Evolutionary conservation across 1,140 invertebrate genomes (phyloP), one percentile per base, ranked within the genome.

Genomic region (Polypedilum pembai): DNA sequence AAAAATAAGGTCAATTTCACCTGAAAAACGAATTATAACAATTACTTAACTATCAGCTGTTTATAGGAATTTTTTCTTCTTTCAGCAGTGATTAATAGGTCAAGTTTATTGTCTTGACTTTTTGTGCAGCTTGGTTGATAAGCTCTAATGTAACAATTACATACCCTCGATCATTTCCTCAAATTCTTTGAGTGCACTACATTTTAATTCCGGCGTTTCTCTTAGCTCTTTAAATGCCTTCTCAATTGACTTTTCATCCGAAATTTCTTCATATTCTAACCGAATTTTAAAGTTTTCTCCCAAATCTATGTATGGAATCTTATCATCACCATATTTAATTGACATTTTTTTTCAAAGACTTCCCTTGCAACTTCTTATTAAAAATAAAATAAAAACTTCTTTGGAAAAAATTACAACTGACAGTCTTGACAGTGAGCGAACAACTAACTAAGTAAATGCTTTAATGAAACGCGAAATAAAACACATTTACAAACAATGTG

Each of bases 141-240:
- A 4, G n/a, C 45, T 56, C n/a, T n/a, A 12, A 8, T 56, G 45
- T 17, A 20, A 63, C 7, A 10, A 12, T 69, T 18, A 73, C 78
- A 77, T 10, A 86, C 88, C 85, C 82, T 85, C 84, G 17, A 90
- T 79, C 20, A 89, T 80, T 77, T 87, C 84, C 73, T 84, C 83
- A 0, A 92, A 80, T 33, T 86, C 85, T 75, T 79, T 81, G n/a
- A 91, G 80, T 15, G 84, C 88, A 17, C 86, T 80, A 77, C 87
- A 84, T 0, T 88, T 84, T 75, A 85, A 85, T 77, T 89, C 89
- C 0, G 89, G 87, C 0, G 86, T 86, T 78, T 92, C 90, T 66
- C 90, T 80, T 1, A 92, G 80, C 80, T 92, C 90, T 41, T 85
- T 85, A 73, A 83, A 81, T 1, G 90, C 90, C 63, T 88, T 82